Evolutionary conservation across 2,797 vertebrate species (phyloP).

Genomic region (Poecile montanus): DNA sequence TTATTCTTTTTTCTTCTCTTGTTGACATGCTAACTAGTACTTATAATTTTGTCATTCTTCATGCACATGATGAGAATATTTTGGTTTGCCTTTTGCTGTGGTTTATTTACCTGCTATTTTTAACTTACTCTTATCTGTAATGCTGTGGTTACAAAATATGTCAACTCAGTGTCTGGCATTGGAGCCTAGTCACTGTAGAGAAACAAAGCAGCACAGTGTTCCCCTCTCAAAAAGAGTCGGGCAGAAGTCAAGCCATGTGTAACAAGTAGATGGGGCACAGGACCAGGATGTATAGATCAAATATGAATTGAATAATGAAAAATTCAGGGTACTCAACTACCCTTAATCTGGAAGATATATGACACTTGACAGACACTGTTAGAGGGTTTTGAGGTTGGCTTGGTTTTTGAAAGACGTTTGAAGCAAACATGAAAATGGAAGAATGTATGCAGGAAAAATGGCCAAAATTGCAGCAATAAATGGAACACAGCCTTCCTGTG

Average conservation of each 20-base stretch:
- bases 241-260: neutral
- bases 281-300: neutral
- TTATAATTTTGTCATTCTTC: neutral
- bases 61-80: neutral
- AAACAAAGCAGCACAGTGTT: neutral
- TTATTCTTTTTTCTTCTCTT: neutral
- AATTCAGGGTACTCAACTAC: neutral
- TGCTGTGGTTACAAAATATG: neutral
- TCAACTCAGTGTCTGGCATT: neutral
- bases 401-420: neutral
- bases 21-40: neutral
- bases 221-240: neutral
- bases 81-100: neutral
- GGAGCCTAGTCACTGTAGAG: neutral
- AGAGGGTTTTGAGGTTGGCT: neutral
- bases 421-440: neutral
- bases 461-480: neutral
- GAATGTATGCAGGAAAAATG: neutral
- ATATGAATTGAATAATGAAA: neutral
- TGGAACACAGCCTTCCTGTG: neutral
- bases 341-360: neutral
- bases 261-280: neutral
- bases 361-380: neutral
- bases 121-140: neutral
- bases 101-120: constrained; percentile 27